Base-by-base conservation (phyloP, 2,888 invertebrate species). In the Oligia fasciuncula region DNA sequence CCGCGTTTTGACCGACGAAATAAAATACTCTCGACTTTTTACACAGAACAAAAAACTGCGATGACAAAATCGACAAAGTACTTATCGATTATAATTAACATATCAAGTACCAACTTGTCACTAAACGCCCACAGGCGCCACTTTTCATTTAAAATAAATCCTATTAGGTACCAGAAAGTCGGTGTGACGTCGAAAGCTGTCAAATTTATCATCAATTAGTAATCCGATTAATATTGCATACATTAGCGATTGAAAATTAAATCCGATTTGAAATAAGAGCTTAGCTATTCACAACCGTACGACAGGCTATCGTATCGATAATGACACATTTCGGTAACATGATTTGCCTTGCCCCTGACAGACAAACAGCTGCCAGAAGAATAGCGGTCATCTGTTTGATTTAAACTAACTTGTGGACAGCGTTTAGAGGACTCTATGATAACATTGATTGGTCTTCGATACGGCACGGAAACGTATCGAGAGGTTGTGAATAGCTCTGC, bases 151-250 rank as follows among this genome's bases (percentile, higher is more conserved):
- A 67, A 79, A 88, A 73, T 80, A 84, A 88, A 88, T 83, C 85
- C 82, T 80, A 83, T 84, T 81, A 81, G 1, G 19, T 23, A 62
- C 29, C 70, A 17, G 9, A 65, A 43, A 76, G 57, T 68, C 68
- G 11, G 9, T 71, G 63, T 74, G 73, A 65, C 73, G 83, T 82
- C 84, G 9, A 74, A 23, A 66, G n/a, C 54, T 72, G 46, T 76
- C 76, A 72, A 81, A 77, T 82, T 85, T 77, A 76, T 75, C 79
- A 82, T 79, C 76, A 79, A 84, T 81, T 81, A 82, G 65, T 88
- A 82, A 88, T 80, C 82, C 77, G 87, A 84, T 86, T 82, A 80
- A 49, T 74, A 35, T 23, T 72, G 77, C 80, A 76, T 87, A 81
- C 14, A 85, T 86, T 83, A 83, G 69, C 69, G 67, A 77, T 81